A percentile compares a stretch with the other conserved stretches of the same genome.
Evolutionary conservation across 2,797 vertebrate species (phyloP).

Genomic region (Sandelia bainsii): DNA sequence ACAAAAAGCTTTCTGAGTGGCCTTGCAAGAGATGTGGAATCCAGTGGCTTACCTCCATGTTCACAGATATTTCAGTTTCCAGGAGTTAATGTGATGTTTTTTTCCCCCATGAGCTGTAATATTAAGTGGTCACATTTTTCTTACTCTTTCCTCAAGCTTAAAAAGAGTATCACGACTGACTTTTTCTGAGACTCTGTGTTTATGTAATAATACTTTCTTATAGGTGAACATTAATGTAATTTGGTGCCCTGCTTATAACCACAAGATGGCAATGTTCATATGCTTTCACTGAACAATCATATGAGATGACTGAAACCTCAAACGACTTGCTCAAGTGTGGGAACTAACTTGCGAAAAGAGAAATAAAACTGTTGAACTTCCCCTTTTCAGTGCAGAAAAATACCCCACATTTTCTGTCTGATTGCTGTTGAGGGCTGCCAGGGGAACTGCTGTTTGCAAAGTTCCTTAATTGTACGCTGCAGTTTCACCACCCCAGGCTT

Average conservation of each 20-base stretch:
- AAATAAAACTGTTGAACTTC: slow-evolving; percentile 79
- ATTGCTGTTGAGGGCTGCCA: slow-evolving; percentile 46
- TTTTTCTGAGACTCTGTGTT: slow-evolving; percentile 6
- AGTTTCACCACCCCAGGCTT: slow-evolving; percentile 32
- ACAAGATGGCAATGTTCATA: slow-evolving; percentile 86
- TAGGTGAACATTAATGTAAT: slow-evolving; percentile 52
- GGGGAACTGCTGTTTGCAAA: slow-evolving; percentile 67
- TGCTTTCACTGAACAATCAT: slow-evolving; percentile 62
- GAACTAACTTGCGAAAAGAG: slow-evolving; percentile 71
- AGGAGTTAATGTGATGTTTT: slow-evolving; percentile 3
- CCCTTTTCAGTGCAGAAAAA: slow-evolving; percentile 39
- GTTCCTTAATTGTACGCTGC: slow-evolving; percentile 67
- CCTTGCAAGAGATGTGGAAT: slow-evolving; percentile 51
- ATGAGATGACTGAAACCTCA: slow-evolving; percentile 59
- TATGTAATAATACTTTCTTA: slow-evolving; percentile 9
- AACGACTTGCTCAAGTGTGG: slow-evolving; percentile 65
- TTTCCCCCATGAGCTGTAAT: background rate
- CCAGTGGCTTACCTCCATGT: slow-evolving; percentile 14
- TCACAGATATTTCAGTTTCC: slow-evolving; percentile 5
- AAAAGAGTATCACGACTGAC: slow-evolving; percentile 11
- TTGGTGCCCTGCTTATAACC: slow-evolving; percentile 67
- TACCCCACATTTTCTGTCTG: background rate
- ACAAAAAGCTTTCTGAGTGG: slow-evolving; percentile 67
- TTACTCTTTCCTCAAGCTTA: slow-evolving; percentile 6
- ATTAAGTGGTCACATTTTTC: background rate